These are phyloP conservation scores for Nemotelus nigrinus DNA, from an alignment of 2,888 invertebrate species.

Conservation along the genomic window DNA sequence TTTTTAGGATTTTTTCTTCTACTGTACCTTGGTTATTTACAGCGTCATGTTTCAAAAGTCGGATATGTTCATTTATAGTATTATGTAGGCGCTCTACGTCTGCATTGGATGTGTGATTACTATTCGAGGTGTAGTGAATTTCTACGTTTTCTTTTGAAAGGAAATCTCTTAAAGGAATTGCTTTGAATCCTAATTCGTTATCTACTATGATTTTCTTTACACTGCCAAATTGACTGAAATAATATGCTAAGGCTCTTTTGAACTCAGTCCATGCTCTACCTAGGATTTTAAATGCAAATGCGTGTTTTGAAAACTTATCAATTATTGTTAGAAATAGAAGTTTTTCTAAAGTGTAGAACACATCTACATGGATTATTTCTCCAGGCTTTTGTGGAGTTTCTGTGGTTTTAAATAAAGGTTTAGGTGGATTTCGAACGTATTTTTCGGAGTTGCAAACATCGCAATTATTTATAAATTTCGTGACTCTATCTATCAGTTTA, in stretches of 20 bases:
- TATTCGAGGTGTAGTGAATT: slow-evolving; percentile 2
- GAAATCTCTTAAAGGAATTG: neutral
- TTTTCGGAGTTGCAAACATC: slow-evolving; percentile 9
- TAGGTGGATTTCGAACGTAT: slow-evolving; percentile 20
- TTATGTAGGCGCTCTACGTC: neutral
- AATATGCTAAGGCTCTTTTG: neutral
- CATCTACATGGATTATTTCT: slow-evolving; percentile 51
- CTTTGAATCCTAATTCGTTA: neutral
- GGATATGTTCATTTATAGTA: neutral
- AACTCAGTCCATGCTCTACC: slow-evolving; percentile 5
- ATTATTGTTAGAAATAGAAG: slow-evolving; percentile 16
- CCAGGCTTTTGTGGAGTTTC: slow-evolving; percentile 50
- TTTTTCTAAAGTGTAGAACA: slow-evolving; percentile 34
- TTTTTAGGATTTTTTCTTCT: slow-evolving; percentile 1
- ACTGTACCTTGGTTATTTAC: slow-evolving; percentile 16
- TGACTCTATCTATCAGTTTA: neutral
- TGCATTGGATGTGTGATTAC: slow-evolving; percentile 19
- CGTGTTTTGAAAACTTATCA: slow-evolving; percentile 4
- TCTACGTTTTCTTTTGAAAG: neutral
- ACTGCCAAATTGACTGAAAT: neutral
- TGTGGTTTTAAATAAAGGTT: slow-evolving; percentile 49
- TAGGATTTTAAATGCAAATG: slow-evolving; percentile 10
- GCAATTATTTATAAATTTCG: slow-evolving; percentile 26
- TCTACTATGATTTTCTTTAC: neutral
- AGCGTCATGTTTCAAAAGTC: slow-evolving; percentile 6